Base-by-base conservation (phyloP, 2,888 invertebrate species). In the Protodeltote pygarga region DNA sequence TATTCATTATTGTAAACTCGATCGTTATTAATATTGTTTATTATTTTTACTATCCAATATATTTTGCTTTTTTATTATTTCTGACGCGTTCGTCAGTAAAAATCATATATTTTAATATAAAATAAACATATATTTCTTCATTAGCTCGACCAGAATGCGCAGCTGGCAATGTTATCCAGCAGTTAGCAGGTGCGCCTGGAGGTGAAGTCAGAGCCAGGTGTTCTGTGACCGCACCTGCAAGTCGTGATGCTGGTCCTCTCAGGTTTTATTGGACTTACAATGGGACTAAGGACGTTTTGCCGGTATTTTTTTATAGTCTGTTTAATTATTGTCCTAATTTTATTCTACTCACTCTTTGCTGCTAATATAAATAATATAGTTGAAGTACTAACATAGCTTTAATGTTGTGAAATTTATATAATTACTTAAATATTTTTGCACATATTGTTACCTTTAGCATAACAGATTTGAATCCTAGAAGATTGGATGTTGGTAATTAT, bases 241-340 rank as follows among this genome's bases (percentile, higher is more conserved):
- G 94, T 10, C 94, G 94, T 39, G 90, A 89, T 13, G 89, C 89
- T 0, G 94, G 93, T 0, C 93, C 94, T 0, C 87, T 95, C 21
- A 93, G 95, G 68, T 97, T 97, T 82, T 96, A 95, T 65, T 97
- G 97, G 97, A 97, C 97, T 6, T 96, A 95, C 80, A 97, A 97
- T 80, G 95, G 95, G 16, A 95, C 96, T 19, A 93, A 93, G 59
- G 95, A 95, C 77, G 96, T 96, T 37, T 91, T 95, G 48, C 96
- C 96, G 48, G 95, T 96, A 77, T 84, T 90, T 52, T 3, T 5
- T 0, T 13, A 3, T 15, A 3, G 20, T 5, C 20, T 8, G 11
- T 14, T 2, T 21, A 2, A 10, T 17, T 5, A 5, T 1, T 10
- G 3, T 15, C 3, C 24, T 23, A n/a, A 21, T 10, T 10, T 23